A percentile compares a stretch with the other conserved stretches of the same genome.
phyloP scores from a whole-genome alignment of 2,888 invertebrate genomes.

The Autographa gamma region DNA sequence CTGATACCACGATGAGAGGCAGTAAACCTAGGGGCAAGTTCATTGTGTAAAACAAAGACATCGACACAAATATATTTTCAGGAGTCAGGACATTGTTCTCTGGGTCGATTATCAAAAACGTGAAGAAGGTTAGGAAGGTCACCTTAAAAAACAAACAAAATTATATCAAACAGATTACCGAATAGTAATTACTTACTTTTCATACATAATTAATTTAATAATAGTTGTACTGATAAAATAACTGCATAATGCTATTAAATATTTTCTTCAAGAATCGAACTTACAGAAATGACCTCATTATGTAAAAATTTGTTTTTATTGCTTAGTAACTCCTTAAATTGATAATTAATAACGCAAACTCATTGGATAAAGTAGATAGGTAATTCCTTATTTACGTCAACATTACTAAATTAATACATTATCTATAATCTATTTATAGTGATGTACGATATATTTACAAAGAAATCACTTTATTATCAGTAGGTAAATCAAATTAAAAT shows the following conservation, averaged over 20 bases:
- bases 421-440: not conserved
- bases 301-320: no score
- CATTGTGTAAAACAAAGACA: constrained; percentile 96
- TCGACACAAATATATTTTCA: constrained; percentile 95
- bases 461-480: constrained; percentile 28
- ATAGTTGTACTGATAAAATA: no score
- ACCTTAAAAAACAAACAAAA: constrained; percentile 89
- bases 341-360: no score
- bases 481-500: constrained; percentile 34
- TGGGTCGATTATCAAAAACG: constrained; percentile 92
- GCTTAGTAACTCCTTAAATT: no score
- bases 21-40: constrained; percentile 95
- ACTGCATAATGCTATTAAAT: no score
- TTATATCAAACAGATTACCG: constrained; percentile 25
- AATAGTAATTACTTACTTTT: no score
- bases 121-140: constrained; percentile 94
- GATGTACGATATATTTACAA: constrained; percentile 6
- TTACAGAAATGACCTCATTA: no score
- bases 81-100: constrained; percentile 93
- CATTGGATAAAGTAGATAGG: no score
- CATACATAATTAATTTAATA: no score
- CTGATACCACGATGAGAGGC: constrained; percentile 92
- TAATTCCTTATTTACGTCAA: no score
- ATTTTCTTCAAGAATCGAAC: no score
- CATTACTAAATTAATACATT: not conserved